Percentiles rank a stretch among this genome's conserved stretches.
phyloP scores from a whole-genome alignment of 2,113 vertebrate species.

The Pseudorasbora parva region DNA sequence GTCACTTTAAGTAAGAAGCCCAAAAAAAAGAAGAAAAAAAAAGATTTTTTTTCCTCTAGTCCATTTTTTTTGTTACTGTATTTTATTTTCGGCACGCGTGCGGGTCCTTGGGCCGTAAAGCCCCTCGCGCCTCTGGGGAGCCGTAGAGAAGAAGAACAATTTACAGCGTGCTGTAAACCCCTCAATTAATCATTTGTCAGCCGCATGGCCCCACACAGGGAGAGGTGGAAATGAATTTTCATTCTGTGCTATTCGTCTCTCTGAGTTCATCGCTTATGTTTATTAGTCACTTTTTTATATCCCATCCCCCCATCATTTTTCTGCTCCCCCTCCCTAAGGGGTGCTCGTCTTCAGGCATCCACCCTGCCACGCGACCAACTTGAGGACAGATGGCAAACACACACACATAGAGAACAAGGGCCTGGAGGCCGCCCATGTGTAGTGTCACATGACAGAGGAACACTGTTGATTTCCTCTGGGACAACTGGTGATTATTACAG shows the following conservation, averaged over 20 bases:
- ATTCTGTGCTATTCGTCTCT: constrained; percentile 86
- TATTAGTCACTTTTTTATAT: constrained; percentile 85
- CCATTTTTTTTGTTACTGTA: constrained; percentile 31
- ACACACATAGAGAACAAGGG: constrained; percentile 69
- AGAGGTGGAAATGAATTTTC: constrained; percentile 93
- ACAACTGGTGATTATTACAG: constrained; percentile 75
- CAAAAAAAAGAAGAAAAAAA: background rate
- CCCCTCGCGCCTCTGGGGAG: constrained; percentile 70
- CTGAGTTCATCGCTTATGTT: constrained; percentile 91
- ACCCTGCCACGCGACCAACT: constrained; percentile 75
- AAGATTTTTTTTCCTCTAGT: constrained; percentile 1
- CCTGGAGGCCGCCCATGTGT: constrained; percentile 82
- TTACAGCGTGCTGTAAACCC: constrained; percentile 87
- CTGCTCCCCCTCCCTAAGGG: background rate
- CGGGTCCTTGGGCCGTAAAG: constrained; percentile 74
- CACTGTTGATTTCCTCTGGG: constrained; percentile 96
- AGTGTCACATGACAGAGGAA: constrained; percentile 81
- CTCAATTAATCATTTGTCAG: constrained; percentile 90
- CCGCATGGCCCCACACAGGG: constrained; percentile 83
- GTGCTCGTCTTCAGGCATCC: constrained; percentile 47
- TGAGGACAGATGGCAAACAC: constrained; percentile 71
- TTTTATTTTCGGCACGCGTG: constrained; percentile 57
- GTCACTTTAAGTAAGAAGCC: constrained; percentile 3
- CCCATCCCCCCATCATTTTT: constrained; percentile 66
- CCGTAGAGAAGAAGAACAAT: constrained; percentile 81